These are phyloP conservation scores for Perdita meconis DNA, from an alignment of 2,888 invertebrate species.

Conservation along the genomic window DNA sequence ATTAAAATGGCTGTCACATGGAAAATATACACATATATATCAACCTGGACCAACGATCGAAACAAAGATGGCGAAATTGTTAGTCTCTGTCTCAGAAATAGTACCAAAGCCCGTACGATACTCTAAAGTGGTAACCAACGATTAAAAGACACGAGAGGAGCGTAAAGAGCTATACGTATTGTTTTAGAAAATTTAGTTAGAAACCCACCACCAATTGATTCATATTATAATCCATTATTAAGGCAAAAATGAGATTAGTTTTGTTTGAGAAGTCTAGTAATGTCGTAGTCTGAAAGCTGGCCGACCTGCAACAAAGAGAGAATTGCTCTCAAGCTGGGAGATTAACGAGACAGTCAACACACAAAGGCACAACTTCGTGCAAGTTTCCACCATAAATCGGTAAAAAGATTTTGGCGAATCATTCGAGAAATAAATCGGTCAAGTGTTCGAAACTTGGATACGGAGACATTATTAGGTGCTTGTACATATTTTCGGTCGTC, in stretches of 20 bases:
- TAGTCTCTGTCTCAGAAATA: slow-evolving; percentile 52
- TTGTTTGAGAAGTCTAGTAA: slow-evolving; percentile 83
- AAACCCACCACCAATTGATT: slow-evolving; percentile 80
- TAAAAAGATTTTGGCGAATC: slow-evolving; percentile 26
- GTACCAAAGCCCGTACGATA: slow-evolving; percentile 55
- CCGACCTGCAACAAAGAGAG: slow-evolving; percentile 85
- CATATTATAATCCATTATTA: slow-evolving; percentile 76
- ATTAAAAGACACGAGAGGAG: slow-evolving; percentile 26
- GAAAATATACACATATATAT: slow-evolving; percentile 29
- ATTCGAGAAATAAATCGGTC: slow-evolving; percentile 17
- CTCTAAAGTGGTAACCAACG: slow-evolving; percentile 59
- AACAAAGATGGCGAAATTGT: slow-evolving; percentile 40
- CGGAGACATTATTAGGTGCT: slow-evolving; percentile 45
- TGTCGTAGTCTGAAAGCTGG: slow-evolving; percentile 85
- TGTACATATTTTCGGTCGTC: slow-evolving; percentile 35
- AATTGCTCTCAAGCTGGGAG: slow-evolving; percentile 81
- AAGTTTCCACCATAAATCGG: slow-evolving; percentile 48
- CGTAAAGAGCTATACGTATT: slow-evolving; percentile 52
- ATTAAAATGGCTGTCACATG: slow-evolving; percentile 55
- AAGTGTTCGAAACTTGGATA: slow-evolving; percentile 26
- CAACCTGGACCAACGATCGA: slow-evolving; percentile 27
- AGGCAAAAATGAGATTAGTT: slow-evolving; percentile 79
- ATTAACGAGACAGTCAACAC: slow-evolving; percentile 69
- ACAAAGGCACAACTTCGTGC: slow-evolving; percentile 60
- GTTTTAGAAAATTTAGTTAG: slow-evolving; percentile 70